Base-by-base conservation (phyloP, 2,113 vertebrate genomes). In the Protobothrops mucrosquamatus region DNA sequence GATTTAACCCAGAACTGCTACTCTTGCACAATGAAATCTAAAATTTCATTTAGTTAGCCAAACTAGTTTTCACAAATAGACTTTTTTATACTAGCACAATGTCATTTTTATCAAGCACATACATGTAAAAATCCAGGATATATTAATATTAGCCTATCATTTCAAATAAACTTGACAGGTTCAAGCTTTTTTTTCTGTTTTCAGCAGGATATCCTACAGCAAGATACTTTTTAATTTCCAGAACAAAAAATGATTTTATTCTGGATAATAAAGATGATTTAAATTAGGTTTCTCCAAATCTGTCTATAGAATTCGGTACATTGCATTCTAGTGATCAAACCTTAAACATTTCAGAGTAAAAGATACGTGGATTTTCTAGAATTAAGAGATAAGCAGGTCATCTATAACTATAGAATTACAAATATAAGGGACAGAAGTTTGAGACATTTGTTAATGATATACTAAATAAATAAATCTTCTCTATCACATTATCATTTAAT, bases 1-100 rank as follows among this genome's bases (percentile, higher is more conserved):
- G 93, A 94, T 95, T 97, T 91, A 94, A 91, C 92, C 95, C 87
- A 89, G 94, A 97, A 95, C 93, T 92, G 95, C 89, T 96, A 91
- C 92, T 95, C 96, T 85, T 94, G 89, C 39, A 97, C 89, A 96
- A 93, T 94, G 89, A 91, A 95, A 95, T 96, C 93, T 46, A 94
- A 93, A 96, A 95, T 95, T 26, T 39, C 18, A 10, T 24, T 46
- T 6, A 61, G n/a, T 43, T 94, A 54, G 92, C 92, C 59, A 95
- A 94, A 92, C 93, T 92, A 94, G 0, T 64, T 18, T 93, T 86
- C 55, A 93, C 52, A 89, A 91, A 69, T 2, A 90, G 26, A 34
- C 64, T 92, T 93, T 64, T 64, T 55, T 43, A 43, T 43, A 22
- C 69, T 9, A 39, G 39, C 34, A 43, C 34, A 26, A 94, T 18